phyloP scores from a whole-genome alignment of 2,888 invertebrate genomes.

The Oxyscelio sp. region DNA sequence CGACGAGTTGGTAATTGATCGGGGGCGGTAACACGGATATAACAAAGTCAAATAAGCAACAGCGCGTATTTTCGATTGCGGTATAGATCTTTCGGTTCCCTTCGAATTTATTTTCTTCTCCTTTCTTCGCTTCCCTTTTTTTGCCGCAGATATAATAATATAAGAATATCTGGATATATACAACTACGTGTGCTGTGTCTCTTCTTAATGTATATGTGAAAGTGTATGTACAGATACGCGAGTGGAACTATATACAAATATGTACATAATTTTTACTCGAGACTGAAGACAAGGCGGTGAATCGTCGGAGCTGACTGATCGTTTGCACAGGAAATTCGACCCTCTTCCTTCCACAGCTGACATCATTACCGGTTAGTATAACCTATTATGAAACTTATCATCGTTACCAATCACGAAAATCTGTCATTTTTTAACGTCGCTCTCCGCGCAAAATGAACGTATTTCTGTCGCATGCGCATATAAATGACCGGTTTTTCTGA shows the following conservation, averaged over 20 bases:
- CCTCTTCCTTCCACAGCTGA: slow-evolving; percentile 85
- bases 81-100: slow-evolving; percentile 35
- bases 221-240: slow-evolving; percentile 70
- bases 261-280: slow-evolving; percentile 81
- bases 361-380: slow-evolving; percentile 86
- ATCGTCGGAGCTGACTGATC: slow-evolving; percentile 80
- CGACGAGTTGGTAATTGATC: slow-evolving; percentile 39
- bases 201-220: slow-evolving; percentile 77
- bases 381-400: slow-evolving; percentile 51
- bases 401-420: slow-evolving; percentile 29
- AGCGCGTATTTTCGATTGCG: slow-evolving; percentile 34
- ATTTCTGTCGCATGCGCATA: slow-evolving; percentile 2
- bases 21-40: slow-evolving; percentile 30
- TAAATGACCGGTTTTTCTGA: slow-evolving; percentile 8
- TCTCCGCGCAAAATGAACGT: background rate
- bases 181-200: slow-evolving; percentile 58
- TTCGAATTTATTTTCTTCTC: slow-evolving; percentile 34
- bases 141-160: slow-evolving; percentile 25
- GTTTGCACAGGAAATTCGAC: slow-evolving; percentile 81
- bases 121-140: slow-evolving; percentile 43
- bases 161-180: slow-evolving; percentile 38
- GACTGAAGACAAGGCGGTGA: slow-evolving; percentile 80
- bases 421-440: slow-evolving; percentile 18
- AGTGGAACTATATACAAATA: slow-evolving; percentile 79
- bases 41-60: slow-evolving; percentile 39